Evolutionary conservation across 2,797 vertebrate genomes (phyloP).

Genomic region (Cottoperca gobio): DNA sequence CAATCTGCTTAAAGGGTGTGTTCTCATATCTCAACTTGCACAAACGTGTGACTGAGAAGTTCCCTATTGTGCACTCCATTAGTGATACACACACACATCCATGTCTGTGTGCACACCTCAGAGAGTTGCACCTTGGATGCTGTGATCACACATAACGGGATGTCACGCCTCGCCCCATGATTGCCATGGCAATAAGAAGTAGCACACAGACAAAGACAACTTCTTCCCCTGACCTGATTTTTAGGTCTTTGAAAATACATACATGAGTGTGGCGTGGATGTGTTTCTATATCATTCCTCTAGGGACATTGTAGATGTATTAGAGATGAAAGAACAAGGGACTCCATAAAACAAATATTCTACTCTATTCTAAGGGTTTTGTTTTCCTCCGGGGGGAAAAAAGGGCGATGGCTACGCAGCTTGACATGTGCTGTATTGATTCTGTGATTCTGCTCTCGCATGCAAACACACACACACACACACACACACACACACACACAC

Average conservation of each 20-base stretch:
- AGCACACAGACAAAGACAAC: constrained; percentile 15
- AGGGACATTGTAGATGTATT: neutral
- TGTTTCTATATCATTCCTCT: neutral
- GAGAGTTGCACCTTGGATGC: constrained; percentile 22
- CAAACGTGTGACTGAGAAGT: constrained; percentile 3
- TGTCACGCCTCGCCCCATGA: constrained; percentile 26
- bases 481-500: constrained; percentile 1
- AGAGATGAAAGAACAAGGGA: neutral
- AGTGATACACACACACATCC: constrained; percentile 1
- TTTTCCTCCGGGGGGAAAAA: neutral
- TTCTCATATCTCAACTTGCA: constrained; percentile 21
- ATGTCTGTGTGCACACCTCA: neutral
- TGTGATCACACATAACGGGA: constrained; percentile 49
- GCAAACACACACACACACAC: neutral
- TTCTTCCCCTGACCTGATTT: constrained; percentile 28
- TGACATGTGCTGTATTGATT: constrained; percentile 9
- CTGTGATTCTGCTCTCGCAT: neutral
- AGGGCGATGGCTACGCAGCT: neutral
- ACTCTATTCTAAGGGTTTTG: neutral
- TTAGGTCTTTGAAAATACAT: constrained; percentile 7
- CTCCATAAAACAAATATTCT: neutral
- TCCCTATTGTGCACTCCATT: constrained; percentile 8
- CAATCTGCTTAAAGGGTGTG: constrained; percentile 7
- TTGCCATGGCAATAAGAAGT: constrained; percentile 44
- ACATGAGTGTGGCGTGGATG: neutral